These are phyloP conservation scores for Drosophila trichaetosa DNA, from an alignment of 2,888 invertebrate species.

Conservation along the genomic window DNA sequence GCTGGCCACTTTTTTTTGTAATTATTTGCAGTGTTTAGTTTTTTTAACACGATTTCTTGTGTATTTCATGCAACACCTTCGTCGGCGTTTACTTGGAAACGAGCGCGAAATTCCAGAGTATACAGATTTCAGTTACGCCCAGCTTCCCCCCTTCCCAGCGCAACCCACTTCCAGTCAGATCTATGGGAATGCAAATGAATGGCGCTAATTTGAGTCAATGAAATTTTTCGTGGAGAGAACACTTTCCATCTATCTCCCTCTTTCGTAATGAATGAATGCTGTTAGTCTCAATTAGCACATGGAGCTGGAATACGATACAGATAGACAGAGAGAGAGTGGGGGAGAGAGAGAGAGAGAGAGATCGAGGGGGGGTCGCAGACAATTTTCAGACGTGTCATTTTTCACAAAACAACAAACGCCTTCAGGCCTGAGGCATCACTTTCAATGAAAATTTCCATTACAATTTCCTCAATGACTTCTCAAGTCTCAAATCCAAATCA, in stretches of 20 bases:
- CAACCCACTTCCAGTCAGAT: background rate
- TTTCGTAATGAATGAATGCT: conserved; percentile 46
- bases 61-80: conserved; percentile 80
- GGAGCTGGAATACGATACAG: conserved; percentile 19
- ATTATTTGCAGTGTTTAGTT: conserved; percentile 64
- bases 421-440: conserved; percentile 46
- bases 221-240: conserved; percentile 6
- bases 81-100: conserved; percentile 55
- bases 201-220: conserved; percentile 50
- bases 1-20: conserved; percentile 47
- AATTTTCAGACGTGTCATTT: conserved; percentile 68
- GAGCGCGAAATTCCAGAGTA: conserved; percentile 58
- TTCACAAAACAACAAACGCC: conserved; percentile 71
- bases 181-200: conserved; percentile 44
- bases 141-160: background rate
- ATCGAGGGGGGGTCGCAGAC: conserved; percentile 14
- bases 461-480: conserved; percentile 67
- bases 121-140: conserved; percentile 24
- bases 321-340: background rate
- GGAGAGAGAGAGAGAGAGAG: background rate
- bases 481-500: conserved; percentile 25
- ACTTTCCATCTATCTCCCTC: background rate
- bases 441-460: conserved; percentile 67
- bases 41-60: conserved; percentile 69
- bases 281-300: conserved; percentile 44